Evolutionary conservation across 2,888 invertebrate genomes (phyloP).

Genomic region (Xestia rhomboidea): DNA sequence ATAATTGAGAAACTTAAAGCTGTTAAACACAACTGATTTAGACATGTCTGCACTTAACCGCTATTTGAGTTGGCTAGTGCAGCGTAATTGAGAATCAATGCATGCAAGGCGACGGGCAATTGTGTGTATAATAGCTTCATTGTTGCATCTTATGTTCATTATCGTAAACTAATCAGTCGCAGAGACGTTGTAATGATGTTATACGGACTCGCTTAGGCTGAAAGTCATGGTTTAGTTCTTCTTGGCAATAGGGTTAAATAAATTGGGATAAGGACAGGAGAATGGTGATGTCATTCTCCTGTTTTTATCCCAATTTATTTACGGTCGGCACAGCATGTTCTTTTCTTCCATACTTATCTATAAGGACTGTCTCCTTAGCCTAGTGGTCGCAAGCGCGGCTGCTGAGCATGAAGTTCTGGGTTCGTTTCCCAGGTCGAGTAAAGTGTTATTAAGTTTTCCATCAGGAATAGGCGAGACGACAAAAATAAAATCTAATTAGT

Average conservation of each 20-base stretch:
- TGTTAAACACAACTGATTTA: constrained; percentile 15
- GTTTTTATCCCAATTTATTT: background rate
- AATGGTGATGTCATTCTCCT: too few relatives aligned
- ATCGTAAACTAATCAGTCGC: constrained; percentile 16
- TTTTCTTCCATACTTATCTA: background rate
- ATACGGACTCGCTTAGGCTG: background rate
- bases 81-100: constrained; percentile 53
- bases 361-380: background rate
- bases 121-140: constrained; percentile 48
- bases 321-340: background rate
- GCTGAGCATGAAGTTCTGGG: too few relatives aligned
- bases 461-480: too few relatives aligned
- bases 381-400: too few relatives aligned
- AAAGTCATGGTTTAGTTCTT: background rate
- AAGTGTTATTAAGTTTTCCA: too few relatives aligned
- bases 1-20: background rate
- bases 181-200: background rate
- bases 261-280: too few relatives aligned
- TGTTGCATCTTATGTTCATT: constrained; percentile 11
- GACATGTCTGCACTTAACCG: constrained; percentile 27
- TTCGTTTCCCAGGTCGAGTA: too few relatives aligned
- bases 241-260: too few relatives aligned
- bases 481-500: too few relatives aligned
- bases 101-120: constrained; percentile 32
- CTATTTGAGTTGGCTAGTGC: constrained; percentile 43